Evolutionary conservation across 2,888 invertebrate genomes (phyloP).

Genomic region (Erannis defoliaria): DNA sequence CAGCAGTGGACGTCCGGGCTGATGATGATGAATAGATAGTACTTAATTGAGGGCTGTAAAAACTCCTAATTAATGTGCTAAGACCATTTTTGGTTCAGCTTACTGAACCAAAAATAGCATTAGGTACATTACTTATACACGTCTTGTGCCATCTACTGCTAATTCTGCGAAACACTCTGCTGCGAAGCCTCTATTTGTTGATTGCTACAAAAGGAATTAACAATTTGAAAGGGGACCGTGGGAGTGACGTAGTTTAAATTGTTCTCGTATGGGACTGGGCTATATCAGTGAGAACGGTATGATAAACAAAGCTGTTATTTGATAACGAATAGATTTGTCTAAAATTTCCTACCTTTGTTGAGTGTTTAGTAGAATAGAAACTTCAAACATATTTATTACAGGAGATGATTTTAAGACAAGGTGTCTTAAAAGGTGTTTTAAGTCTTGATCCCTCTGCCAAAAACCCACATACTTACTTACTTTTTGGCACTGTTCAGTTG

Average conservation of each 20-base stretch:
- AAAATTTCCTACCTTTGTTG: not conserved
- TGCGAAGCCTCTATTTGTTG: not conserved
- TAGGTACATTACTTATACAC: too few species aligned
- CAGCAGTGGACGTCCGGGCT: too few species aligned
- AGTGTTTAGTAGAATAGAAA: not conserved
- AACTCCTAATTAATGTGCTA: too few species aligned
- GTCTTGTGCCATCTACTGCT: not conserved
- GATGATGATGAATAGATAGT: too few species aligned
- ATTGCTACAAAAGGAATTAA: constrained; percentile 11
- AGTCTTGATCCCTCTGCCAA: too few species aligned
- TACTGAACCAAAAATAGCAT: too few species aligned
- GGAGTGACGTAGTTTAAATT: constrained; percentile 10
- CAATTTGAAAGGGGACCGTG: constrained; percentile 10
- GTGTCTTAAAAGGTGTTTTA: too few species aligned
- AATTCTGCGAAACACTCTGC: not conserved
- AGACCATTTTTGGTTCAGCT: too few species aligned
- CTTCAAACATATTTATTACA: not conserved
- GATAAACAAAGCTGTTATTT: constrained; percentile 16
- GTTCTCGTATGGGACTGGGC: not conserved
- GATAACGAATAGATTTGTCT: constrained; percentile 5
- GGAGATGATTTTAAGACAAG: too few species aligned
- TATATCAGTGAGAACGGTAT: not conserved
- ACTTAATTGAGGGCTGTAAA: too few species aligned
- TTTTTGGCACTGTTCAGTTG: too few species aligned
- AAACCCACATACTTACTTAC: too few species aligned